Base-by-base conservation (phyloP, 2,797 vertebrate genomes). In the Leptatherina wallacei region DNA sequence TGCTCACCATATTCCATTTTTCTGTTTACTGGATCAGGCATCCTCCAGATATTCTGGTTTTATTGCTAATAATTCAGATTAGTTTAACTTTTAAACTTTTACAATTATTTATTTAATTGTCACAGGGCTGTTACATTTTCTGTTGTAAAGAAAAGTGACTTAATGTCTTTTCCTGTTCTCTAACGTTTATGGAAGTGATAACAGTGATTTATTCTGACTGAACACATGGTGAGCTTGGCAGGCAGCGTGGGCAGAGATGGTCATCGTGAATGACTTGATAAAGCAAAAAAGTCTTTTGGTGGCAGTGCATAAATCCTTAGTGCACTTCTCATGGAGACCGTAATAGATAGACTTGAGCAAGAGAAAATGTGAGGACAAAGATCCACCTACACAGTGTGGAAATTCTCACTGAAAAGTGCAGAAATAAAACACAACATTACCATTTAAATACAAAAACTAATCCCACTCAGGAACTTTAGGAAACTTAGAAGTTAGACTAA, bases 311-410 rank as follows among this genome's bases (percentile, higher is more conserved):
- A 22, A 18, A 27, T 60, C 27, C 7, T 74, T 52, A 9, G 13
- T 75, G 56, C 56, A 57, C 68, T 52, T 51, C 18, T 71, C 56
- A 65, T n/a, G 56, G 32, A 73, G n/a, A 81, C 33, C 71, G 69
- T 56, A 57, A 66, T 40, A 51, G 62, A 58, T 65, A 36, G 49
- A 44, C 20, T 30, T 13, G 4, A 73, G 36, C 32, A 35, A 30
- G 3, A 64, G 56, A 70, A 63, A 52, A 36, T 60, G 2, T 20
- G 36, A 51, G 4, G 32, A 56, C 11, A 42, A 61, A 73, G 64
- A 68, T 40, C 51, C 71, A 54, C 33, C 61, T 24, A 66, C 63
- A 56, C n/a, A 54, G 58, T 69, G 58, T 33, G 27, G 18, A 30
- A 30, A 55, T 47, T 57, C 36, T 54, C 77, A 72, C 52, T 60